These are phyloP conservation scores for Henricia sp. DNA, from an alignment of 53 echinoderm and acorn worm genomes.

Conservation along the genomic window DNA sequence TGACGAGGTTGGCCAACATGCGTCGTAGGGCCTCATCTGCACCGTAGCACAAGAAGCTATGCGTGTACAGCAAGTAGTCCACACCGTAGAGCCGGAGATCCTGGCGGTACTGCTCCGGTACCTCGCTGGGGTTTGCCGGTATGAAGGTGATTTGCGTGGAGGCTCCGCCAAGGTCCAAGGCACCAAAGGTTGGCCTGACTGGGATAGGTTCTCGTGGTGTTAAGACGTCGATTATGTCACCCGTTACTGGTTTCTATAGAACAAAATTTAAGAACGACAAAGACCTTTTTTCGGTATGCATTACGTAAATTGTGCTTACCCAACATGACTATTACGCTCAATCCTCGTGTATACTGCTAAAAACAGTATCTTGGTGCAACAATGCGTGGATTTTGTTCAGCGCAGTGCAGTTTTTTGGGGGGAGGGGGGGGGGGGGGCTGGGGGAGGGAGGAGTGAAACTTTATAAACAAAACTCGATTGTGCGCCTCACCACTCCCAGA, in stretches of 20 bases:
- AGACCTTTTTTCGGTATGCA: background rate
- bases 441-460: no score
- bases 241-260: conserved; percentile 4
- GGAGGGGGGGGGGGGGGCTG: no score
- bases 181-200: conserved; percentile 49
- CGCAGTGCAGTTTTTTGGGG: no score
- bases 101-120: conserved; percentile 34
- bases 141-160: conserved; percentile 70
- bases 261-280: background rate
- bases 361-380: background rate
- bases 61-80: conserved; percentile 57
- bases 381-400: background rate
- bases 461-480: background rate
- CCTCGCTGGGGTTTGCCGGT: conserved; percentile 46
- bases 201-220: conserved; percentile 21
- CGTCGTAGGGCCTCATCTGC: conserved; percentile 55
- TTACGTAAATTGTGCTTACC: no score
- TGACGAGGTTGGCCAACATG: conserved; percentile 50
- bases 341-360: background rate
- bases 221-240: conserved; percentile 16
- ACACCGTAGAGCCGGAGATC: conserved; percentile 59
- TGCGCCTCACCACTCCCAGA: conserved; percentile 32
- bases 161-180: conserved; percentile 72
- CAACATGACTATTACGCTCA: no score
- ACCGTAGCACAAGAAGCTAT: conserved; percentile 69